Conservation (phyloP, 1,140 invertebrate genomes). For the Asobara japonica region DNA sequence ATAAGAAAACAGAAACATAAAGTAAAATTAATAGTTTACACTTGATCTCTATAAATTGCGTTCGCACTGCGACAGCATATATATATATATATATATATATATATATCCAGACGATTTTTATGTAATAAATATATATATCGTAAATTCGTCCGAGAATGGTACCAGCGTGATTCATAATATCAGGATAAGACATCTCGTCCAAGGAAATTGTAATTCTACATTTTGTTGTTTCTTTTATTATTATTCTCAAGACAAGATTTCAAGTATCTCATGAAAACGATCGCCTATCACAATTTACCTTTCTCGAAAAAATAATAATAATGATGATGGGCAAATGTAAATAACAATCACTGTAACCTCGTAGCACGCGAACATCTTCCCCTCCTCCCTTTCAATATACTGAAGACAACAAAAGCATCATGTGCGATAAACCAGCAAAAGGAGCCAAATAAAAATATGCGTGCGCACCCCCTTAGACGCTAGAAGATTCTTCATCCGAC, state of each 20-base stretch:
- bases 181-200: constrained; percentile 8
- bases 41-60: constrained; percentile 8
- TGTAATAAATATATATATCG: background rate
- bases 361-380: background rate
- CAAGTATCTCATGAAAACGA: constrained; percentile 21
- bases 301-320: constrained; percentile 17
- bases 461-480: background rate
- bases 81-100: background rate
- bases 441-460: background rate
- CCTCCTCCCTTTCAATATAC: no score
- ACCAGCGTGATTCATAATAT: constrained; percentile 10
- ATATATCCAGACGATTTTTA: background rate
- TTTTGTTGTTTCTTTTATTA: constrained; percentile 12
- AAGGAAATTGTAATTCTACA: constrained; percentile 16
- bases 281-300: constrained; percentile 25
- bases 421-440: background rate
- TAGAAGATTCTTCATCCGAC: background rate
- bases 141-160: constrained; percentile 8
- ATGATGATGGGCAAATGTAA: constrained; percentile 1
- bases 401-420: background rate
- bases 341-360: constrained; percentile 16
- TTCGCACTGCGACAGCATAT: constrained; percentile 8
- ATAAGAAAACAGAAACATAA: constrained; percentile 8
- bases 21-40: background rate
- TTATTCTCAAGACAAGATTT: constrained; percentile 1